Percentiles rank a stretch among this genome's conserved stretches.
Evolutionary conservation across 2,113 vertebrate species (phyloP).

Genomic region (Silurus asotus): DNA sequence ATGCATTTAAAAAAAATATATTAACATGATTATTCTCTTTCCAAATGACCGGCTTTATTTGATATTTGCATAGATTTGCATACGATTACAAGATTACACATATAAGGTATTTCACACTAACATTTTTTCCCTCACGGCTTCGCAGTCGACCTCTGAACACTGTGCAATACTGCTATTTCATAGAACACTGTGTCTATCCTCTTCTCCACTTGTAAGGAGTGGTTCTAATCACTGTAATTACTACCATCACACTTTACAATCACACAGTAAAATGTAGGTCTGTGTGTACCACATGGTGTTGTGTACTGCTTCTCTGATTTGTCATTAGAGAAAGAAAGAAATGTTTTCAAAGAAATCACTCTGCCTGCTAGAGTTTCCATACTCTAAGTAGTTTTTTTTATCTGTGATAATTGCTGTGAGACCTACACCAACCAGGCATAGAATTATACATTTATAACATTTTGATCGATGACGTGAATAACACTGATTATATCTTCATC

Average conservation of each 20-base stretch:
- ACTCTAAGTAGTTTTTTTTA: background rate
- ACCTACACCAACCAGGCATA: no score
- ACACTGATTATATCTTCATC: no score
- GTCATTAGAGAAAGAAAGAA: background rate
- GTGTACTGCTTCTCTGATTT: constrained; percentile 14
- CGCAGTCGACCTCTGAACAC: background rate
- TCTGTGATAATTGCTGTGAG: background rate
- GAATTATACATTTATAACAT: no score
- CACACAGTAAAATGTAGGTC: constrained; percentile 17
- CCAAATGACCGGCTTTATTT: background rate
- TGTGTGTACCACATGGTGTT: constrained; percentile 7
- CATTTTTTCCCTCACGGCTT: background rate
- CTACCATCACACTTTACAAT: constrained; percentile 29
- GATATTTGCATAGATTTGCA: constrained; percentile 1
- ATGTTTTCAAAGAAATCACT: background rate
- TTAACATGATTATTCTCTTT: background rate
- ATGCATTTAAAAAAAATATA: background rate
- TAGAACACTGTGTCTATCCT: constrained; percentile 11
- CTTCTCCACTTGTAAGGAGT: constrained; percentile 20
- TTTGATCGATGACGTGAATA: no score
- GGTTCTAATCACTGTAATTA: constrained; percentile 43
- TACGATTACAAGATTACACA: background rate
- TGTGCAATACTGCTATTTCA: constrained; percentile 25
- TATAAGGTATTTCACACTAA: background rate
- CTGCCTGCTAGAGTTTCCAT: background rate